Conservation (phyloP, 2,797 vertebrate genomes). For the Hafferia zeledoni region DNA sequence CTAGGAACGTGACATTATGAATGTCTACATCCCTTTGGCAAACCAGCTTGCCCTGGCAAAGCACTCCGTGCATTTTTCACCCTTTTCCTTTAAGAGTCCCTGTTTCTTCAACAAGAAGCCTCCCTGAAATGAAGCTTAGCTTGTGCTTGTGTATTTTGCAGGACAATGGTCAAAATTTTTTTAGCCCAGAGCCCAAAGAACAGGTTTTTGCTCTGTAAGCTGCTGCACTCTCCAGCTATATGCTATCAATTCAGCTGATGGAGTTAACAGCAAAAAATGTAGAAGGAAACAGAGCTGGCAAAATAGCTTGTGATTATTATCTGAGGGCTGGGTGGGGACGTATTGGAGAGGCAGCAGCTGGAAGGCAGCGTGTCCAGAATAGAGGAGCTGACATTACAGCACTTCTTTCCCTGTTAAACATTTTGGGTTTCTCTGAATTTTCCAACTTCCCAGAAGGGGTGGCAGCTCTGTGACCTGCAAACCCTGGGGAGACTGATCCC, state of each 20-base stretch:
- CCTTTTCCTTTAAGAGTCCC: not conserved
- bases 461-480: slow-evolving; percentile 7
- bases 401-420: not conserved
- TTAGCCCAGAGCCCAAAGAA: not conserved
- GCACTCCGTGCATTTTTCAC: not conserved
- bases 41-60: not conserved
- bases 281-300: slow-evolving; percentile 39
- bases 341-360: slow-evolving; percentile 53
- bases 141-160: not conserved
- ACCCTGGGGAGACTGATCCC: not conserved
- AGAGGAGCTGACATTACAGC: slow-evolving; percentile 21
- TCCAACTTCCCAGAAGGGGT: slow-evolving; percentile 3
- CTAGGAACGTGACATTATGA: not conserved
- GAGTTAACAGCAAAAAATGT: slow-evolving; percentile 67
- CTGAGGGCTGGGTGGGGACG: slow-evolving; percentile 57
- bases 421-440: slow-evolving; percentile 49
- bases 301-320: slow-evolving; percentile 68
- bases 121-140: not conserved
- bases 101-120: not conserved
- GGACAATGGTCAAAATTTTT: not conserved
- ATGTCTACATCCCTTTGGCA: not conserved
- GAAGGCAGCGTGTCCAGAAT: slow-evolving; percentile 9
- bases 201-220: not conserved
- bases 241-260: slow-evolving; percentile 10
- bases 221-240: not conserved